A percentile compares a stretch with the other conserved stretches of the same genome.
These are phyloP conservation scores for Ochlodes sylvanus DNA, from an alignment of 2,888 invertebrate genomes.

Conservation along the genomic window DNA sequence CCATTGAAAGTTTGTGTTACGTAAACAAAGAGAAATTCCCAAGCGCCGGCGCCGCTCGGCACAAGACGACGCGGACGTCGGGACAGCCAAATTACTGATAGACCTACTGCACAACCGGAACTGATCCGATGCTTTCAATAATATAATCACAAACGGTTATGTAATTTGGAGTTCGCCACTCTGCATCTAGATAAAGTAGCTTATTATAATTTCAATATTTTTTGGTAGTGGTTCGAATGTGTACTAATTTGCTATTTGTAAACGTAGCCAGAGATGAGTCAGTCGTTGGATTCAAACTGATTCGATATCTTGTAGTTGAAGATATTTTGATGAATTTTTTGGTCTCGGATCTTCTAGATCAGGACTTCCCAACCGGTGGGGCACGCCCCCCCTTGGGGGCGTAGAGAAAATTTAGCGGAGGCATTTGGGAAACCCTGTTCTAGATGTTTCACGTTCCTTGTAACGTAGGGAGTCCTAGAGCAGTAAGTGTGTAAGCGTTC, in stretches of 20 bases:
- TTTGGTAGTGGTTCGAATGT: background rate
- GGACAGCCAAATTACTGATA: slow-evolving; percentile 39
- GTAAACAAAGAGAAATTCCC: slow-evolving; percentile 50
- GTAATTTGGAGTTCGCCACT: slow-evolving; percentile 25
- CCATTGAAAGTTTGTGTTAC: slow-evolving; percentile 42
- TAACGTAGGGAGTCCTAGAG: too few relatives aligned
- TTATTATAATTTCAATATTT: background rate
- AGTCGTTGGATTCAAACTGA: too few relatives aligned
- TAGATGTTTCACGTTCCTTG: too few relatives aligned
- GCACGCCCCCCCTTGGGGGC: too few relatives aligned
- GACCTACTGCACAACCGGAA: slow-evolving; percentile 45
- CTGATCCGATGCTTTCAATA: slow-evolving; percentile 41
- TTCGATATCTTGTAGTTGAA: too few relatives aligned
- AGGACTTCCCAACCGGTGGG: too few relatives aligned
- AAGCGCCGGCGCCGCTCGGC: slow-evolving; percentile 31
- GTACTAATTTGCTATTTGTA: background rate
- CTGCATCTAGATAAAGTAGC: background rate
- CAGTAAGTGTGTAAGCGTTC: too few relatives aligned
- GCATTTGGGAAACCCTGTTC: too few relatives aligned
- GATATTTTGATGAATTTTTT: too few relatives aligned
- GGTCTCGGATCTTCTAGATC: too few relatives aligned
- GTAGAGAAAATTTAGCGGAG: too few relatives aligned
- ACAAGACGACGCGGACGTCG: slow-evolving; percentile 33
- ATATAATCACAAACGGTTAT: slow-evolving; percentile 34
- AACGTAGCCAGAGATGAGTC: too few relatives aligned